Base-by-base conservation (phyloP, 2,888 invertebrate species). In the Macaria liturata region DNA sequence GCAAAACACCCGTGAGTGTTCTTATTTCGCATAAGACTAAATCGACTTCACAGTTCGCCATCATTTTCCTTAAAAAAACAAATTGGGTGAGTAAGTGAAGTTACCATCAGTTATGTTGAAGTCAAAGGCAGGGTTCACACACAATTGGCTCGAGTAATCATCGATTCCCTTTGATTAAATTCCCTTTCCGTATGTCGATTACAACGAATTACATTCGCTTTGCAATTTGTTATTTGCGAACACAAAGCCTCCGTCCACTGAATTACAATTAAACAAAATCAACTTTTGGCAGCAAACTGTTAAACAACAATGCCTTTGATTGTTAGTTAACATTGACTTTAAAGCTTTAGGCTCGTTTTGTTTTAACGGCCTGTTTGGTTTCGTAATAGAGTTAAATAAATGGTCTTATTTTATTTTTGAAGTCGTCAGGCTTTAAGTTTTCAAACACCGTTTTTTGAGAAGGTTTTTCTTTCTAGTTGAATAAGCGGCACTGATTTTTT, bases 131-230 rank as follows among this genome's bases (percentile, higher is more conserved):
- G 30, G 57, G 57, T 59, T 64, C 48, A 59, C 64, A 67, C 65
- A 59, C 67, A 65, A 69, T 70, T 68, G 70, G 65, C 58, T 64
- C 55, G 53, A 63, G 67, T 72, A 76, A 68, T 68, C 61, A 64
- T 61, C 61, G 81, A 80, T 81, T 81, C 81, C 71, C 78, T 84
- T 84, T 85, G 81, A 84, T 81, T 80, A 80, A 81, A 83, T 79
- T 77, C 76, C 72, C 64, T 71, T 76, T 75, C 60, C 55, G 62
- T 62, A 65, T 69, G 71, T 70, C 72, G 74, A 75, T 71, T 67
- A 64, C 62, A 57, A 59, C 54, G 46, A 62, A 65, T 80, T 78
- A 79, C 70, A 70, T 68, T 56, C 67, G 73, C 77, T 76, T 75
- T 78, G 78, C 74, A 69, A 75, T 74, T 74, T 76, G 72, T 71